Conservation (phyloP, 2,113 vertebrate genomes). For the Pelusios castaneus region DNA sequence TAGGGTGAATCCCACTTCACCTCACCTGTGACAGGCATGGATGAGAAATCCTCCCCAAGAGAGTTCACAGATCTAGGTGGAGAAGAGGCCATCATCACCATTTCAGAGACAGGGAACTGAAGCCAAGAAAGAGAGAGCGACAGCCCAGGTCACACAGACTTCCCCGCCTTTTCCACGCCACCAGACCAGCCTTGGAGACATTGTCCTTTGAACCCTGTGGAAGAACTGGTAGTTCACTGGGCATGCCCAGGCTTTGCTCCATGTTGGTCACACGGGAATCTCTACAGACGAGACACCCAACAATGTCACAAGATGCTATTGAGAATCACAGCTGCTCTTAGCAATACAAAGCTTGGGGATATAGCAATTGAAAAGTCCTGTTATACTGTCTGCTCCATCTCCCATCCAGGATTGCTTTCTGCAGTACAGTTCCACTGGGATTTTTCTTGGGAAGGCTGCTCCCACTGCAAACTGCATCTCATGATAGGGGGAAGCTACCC, state of each 20-base stretch:
- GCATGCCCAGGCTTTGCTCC: not conserved
- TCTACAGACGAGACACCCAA: not conserved
- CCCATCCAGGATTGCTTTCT: not conserved
- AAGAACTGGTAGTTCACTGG: not conserved
- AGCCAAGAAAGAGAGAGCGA: not conserved
- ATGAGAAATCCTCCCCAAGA: no score
- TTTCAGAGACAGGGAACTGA: not conserved
- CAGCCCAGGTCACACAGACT: not conserved
- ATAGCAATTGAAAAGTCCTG: not conserved
- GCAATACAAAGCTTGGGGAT: not conserved
- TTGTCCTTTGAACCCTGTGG: not conserved
- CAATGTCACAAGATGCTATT: not conserved
- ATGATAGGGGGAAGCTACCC: not conserved
- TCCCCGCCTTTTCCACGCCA: no score
- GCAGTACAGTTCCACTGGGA: no score
- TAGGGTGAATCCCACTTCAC: no score
- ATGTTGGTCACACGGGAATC: not conserved
- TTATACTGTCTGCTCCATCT: not conserved
- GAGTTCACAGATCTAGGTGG: no score
- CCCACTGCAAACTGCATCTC: not conserved
- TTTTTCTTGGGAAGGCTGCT: not conserved
- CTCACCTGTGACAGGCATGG: no score
- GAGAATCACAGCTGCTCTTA: not conserved
- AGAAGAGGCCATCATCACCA: no score
- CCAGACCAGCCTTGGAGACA: not conserved